Base-by-base conservation (phyloP, 1,140 invertebrate species). In the Thrips palmi region DNA sequence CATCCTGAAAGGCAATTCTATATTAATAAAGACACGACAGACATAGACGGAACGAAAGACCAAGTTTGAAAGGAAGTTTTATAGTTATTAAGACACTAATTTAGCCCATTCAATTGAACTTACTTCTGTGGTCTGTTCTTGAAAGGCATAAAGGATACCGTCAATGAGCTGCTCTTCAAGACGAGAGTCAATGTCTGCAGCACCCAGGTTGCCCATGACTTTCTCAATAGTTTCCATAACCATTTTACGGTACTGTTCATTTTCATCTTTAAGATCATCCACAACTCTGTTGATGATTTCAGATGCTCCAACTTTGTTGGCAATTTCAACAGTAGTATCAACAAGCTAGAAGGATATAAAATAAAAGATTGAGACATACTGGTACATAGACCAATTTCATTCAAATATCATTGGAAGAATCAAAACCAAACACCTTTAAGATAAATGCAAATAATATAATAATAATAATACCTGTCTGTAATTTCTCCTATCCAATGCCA, bases 171-270 rank as follows among this genome's bases (percentile, higher is more conserved):
- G 93, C 62, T 99, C 96, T 59, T 99, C 96, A 1, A 99, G 60
- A 28, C 93, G 68, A 0, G 88, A 92, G 59, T 99, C 94, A 33
- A 99, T 94, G 56, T 97, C 94, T 0, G 89, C 86, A 0, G 93
- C 92, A 23, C 96, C 96, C 14, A 98, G 65, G 58, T 96, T 93
- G 4, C 83, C 85, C 72, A 99, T 89, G 40, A 97, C 87, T 58
- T 99, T 98, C 57, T 99, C 96, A 44, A 99, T 97, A 0, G 91
- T 97, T 58, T 99, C 96, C 91, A 99, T 98, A 1, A 99, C 94
- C 94, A 99, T 98, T 66, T 99, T 99, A 42, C 96, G 70, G 58
- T 98, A 99, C 51, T 97, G 89, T 59, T 99, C 96, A 59, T 97
- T 97, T 63, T 98, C 94, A 59, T 99, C 94, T 62, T 99, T 99